Conservation (phyloP, 2,888 invertebrate species). For the Masnerella sp. region DNA sequence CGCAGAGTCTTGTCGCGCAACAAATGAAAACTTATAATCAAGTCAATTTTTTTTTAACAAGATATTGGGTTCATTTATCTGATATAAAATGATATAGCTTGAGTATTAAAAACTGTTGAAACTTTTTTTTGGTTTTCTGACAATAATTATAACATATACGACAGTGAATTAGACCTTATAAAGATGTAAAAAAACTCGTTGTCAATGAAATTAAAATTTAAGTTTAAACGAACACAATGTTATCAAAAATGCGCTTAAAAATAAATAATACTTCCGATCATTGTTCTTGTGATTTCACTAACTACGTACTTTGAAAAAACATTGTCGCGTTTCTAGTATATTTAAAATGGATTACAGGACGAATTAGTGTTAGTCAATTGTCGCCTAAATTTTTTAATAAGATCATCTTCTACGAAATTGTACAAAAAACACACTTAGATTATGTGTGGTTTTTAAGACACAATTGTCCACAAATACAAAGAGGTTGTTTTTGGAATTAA, state of each 20-base stretch:
- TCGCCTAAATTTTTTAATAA: no score
- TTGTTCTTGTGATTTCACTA: neutral
- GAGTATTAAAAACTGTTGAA: slow-evolving; percentile 29
- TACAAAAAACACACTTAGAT: no score
- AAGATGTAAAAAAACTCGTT: slow-evolving; percentile 5
- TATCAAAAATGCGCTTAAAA: slow-evolving; percentile 28
- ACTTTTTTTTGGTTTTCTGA: neutral
- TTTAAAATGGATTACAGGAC: no score
- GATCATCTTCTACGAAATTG: no score
- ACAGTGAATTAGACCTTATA: slow-evolving; percentile 7
- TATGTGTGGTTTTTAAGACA: no score
- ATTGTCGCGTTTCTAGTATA: no score
- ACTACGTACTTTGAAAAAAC: neutral
- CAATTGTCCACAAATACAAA: no score
- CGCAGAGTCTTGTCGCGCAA: slow-evolving; percentile 27
- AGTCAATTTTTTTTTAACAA: neutral
- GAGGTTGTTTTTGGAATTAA: no score
- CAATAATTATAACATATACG: slow-evolving; percentile 2
- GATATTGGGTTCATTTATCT: neutral
- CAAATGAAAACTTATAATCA: slow-evolving; percentile 17
- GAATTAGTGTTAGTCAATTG: no score
- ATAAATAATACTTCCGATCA: slow-evolving; percentile 3
- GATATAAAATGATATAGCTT: slow-evolving; percentile 9
- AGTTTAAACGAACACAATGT: slow-evolving; percentile 15
- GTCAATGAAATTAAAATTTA: slow-evolving; percentile 34